Base-by-base conservation (phyloP, 2,113 vertebrate species). In the Rhea pennata region DNA sequence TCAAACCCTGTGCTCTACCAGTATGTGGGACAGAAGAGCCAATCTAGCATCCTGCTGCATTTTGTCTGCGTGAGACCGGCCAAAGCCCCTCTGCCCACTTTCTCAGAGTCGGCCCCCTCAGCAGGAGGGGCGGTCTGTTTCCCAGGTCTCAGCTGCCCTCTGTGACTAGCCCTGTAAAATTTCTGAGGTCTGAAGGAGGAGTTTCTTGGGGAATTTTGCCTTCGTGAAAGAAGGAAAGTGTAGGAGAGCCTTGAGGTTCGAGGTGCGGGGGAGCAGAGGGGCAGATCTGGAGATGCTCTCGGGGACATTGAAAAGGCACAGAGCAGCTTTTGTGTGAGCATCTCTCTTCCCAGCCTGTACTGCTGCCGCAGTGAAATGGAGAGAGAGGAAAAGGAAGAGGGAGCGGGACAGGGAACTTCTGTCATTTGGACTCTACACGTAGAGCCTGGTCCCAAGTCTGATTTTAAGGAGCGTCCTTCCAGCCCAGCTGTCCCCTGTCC, bases 71-170 rank as follows among this genome's bases (percentile, higher is more conserved):
- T 29, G 76, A 73, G 48, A 36, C 50, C 54, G 67, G 33, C 1
- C 0, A 39, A 58, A 78, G 33, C 7, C 46, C 20, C 13, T 4
- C 7, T 48, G 44, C 9, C 46, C 16, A 11, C 5, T 5, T 48
- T 42, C 46, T 48, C 46, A 0, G 9, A 36, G 27, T n/a, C 3
- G 0, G 59, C 12, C 29, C 10, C 15, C 39, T 69, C 2, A 0
- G 19, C 10, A 8, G 74, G 61, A 87, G 64, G 65, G 33, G 59
- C 69, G 64, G 13, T 44, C 46, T 87, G 33, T 58, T 87, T 72
- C 87, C 67, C 42, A 33, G 36, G 33, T 22, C 66, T 59, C 42
- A 7, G 33, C 64, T 95, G 24, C 22, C 29, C 24, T 51, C 26
- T 3, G 14, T 48, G 67, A 31, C 67, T 69, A 72, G 50, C 31